Conservation (phyloP, 64 coral and sea anemone genomes). For the Porites lutea region DNA sequence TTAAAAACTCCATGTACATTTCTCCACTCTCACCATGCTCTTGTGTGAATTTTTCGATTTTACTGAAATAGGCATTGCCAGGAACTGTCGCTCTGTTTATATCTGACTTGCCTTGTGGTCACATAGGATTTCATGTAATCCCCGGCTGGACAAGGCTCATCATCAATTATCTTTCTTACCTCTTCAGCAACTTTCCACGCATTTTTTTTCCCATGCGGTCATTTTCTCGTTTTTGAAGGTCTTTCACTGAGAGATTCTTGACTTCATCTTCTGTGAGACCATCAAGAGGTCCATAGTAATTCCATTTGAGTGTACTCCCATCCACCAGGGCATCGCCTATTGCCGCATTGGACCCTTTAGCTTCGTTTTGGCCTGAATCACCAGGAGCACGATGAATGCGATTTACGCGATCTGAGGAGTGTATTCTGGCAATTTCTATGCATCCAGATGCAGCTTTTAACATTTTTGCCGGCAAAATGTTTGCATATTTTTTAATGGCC, state of each 20-base stretch:
- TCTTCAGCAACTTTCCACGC: slow-evolving; percentile 57
- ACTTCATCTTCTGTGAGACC: slow-evolving; percentile 51
- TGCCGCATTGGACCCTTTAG: slow-evolving; percentile 41
- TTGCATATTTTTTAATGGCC: too few relatives aligned
- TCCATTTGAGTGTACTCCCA: slow-evolving; percentile 54
- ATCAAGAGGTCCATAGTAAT: slow-evolving; percentile 51
- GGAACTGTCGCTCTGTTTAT: background rate
- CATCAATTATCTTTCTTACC: slow-evolving; percentile 53
- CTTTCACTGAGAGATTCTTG: slow-evolving; percentile 25
- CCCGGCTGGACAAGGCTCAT: slow-evolving; percentile 52
- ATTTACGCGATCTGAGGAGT: too few relatives aligned
- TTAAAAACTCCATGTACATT: slow-evolving; percentile 33
- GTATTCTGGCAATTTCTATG: too few relatives aligned
- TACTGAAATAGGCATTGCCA: slow-evolving; percentile 12
- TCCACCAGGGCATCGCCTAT: slow-evolving; percentile 60
- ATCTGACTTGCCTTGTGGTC: slow-evolving; percentile 2
- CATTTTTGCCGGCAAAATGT: too few relatives aligned
- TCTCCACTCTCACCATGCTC: slow-evolving; percentile 20
- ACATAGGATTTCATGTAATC: slow-evolving; percentile 52
- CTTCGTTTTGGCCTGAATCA: slow-evolving; percentile 59
- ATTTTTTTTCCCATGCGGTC: slow-evolving; percentile 58
- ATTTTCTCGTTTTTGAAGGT: slow-evolving; percentile 47
- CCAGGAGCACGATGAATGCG: slow-evolving; percentile 56
- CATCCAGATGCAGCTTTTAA: too few relatives aligned
- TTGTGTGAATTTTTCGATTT: slow-evolving; percentile 16